These are phyloP conservation scores for Megaustenia siamemsis DNA, from an alignment of 2,888 invertebrate genomes.

Conservation along the genomic window DNA sequence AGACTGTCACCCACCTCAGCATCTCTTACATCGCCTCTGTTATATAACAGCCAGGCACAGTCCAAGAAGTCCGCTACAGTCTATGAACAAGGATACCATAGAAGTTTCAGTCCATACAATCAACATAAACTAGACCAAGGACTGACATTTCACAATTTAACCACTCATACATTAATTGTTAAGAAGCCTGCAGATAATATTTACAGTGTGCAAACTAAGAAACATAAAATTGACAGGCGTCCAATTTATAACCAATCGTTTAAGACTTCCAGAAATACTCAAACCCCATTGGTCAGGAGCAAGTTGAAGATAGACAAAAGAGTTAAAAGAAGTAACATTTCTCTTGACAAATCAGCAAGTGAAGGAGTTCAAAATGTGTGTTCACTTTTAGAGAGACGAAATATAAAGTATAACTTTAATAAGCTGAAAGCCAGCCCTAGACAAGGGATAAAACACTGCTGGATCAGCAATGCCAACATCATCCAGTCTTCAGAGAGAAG, in stretches of 20 bases:
- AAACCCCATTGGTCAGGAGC: too few relatives aligned
- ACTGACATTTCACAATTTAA: background rate
- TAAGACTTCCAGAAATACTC: background rate
- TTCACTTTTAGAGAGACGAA: background rate
- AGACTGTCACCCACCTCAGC: conserved; percentile 48
- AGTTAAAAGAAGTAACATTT: background rate
- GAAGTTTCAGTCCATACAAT: background rate
- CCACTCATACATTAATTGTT: background rate
- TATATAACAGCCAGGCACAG: background rate
- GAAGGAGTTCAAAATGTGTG: background rate
- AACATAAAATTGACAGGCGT: conserved; percentile 18
- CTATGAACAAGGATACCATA: background rate
- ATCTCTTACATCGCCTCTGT: conserved; percentile 12
- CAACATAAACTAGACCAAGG: conserved; percentile 28
- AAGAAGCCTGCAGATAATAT: background rate
- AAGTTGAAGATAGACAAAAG: conserved; percentile 28
- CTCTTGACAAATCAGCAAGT: background rate
- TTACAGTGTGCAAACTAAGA: background rate
- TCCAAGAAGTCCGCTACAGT: background rate
- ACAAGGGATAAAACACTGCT: background rate
- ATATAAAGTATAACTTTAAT: background rate
- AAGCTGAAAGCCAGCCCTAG: background rate
- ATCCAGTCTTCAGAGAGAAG: background rate
- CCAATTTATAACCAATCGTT: background rate
- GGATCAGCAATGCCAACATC: background rate